These are phyloP conservation scores for Heteractis magnifica DNA, from an alignment of 92 coral and sea anemone genomes.

Conservation along the genomic window DNA sequence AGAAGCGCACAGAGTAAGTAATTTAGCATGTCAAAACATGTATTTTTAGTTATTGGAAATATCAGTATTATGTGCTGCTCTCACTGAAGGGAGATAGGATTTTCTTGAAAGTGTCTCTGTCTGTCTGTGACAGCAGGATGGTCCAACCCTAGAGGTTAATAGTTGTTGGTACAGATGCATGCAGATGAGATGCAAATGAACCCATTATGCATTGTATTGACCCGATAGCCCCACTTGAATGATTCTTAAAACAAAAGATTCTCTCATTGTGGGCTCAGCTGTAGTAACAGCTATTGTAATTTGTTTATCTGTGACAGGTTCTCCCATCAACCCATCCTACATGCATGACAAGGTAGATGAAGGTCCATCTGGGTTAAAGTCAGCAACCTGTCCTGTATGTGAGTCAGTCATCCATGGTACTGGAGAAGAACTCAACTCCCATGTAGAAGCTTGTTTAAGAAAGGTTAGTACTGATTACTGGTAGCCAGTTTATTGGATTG, in stretches of 20 bases:
- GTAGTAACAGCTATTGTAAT: neutral
- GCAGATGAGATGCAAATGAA: too few relatives aligned
- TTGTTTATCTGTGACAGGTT: constrained; percentile 41
- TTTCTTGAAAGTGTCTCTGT: too few relatives aligned
- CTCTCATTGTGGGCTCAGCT: neutral
- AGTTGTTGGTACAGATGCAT: too few relatives aligned
- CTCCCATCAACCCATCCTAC: constrained; percentile 70
- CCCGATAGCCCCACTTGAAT: too few relatives aligned
- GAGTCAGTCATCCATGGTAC: constrained; percentile 79
- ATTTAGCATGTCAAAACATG: neutral
- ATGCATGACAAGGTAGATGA: constrained; percentile 58
- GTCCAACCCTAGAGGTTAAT: too few relatives aligned
- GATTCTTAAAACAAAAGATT: too few relatives aligned
- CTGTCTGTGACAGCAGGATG: too few relatives aligned
- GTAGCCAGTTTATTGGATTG: neutral
- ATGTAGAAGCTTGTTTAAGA: constrained; percentile 82
- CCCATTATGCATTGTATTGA: too few relatives aligned
- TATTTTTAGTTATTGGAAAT: neutral
- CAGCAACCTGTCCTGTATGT: constrained; percentile 83
- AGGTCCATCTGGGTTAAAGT: constrained; percentile 76
- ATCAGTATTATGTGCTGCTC: neutral
- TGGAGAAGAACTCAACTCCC: constrained; percentile 79
- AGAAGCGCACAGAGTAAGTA: constrained; percentile 89
- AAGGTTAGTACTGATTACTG: constrained; percentile 45
- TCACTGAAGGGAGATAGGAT: neutral